Percentiles rank a stretch among this genome's conserved stretches.
phyloP scores from a whole-genome alignment of 2,797 vertebrate species.

The Yasuhikotakia modesta region DNA sequence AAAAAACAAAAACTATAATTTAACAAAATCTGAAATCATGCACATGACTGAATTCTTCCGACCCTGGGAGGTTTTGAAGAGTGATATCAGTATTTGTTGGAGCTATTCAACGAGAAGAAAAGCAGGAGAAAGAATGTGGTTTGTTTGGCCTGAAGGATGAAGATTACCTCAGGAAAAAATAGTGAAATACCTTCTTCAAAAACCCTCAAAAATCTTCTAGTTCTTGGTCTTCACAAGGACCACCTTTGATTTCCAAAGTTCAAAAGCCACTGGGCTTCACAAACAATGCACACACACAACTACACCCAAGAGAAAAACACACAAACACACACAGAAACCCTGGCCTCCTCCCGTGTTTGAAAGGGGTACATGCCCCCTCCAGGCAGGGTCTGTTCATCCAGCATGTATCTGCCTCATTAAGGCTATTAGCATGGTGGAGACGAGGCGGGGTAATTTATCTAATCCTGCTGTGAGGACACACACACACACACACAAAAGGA shows the following conservation, averaged over 20 bases:
- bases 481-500: constrained; percentile 52
- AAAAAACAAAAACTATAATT: too few species aligned
- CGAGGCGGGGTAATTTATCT: constrained; percentile 57
- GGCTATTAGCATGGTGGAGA: constrained; percentile 60
- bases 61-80: neutral
- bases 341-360: constrained; percentile 39
- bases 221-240: constrained; percentile 16
- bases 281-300: constrained; percentile 49
- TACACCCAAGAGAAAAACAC: constrained; percentile 55
- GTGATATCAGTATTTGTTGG: constrained; percentile 35
- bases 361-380: constrained; percentile 46
- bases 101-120: constrained; percentile 53
- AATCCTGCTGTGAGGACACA: constrained; percentile 59
- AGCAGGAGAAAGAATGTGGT: constrained; percentile 41
- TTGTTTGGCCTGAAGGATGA: constrained; percentile 11
- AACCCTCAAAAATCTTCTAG: constrained; percentile 23
- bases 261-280: constrained; percentile 47
- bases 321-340: constrained; percentile 39
- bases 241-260: constrained; percentile 55
- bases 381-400: constrained; percentile 51
- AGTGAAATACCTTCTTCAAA: constrained; percentile 15
- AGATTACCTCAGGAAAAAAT: constrained; percentile 31
- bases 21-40: neutral
- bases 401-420: constrained; percentile 57
- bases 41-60: neutral